These are phyloP conservation scores for Semnornis frantzii DNA, from an alignment of 2,113 vertebrate genomes.

Conservation along the genomic window DNA sequence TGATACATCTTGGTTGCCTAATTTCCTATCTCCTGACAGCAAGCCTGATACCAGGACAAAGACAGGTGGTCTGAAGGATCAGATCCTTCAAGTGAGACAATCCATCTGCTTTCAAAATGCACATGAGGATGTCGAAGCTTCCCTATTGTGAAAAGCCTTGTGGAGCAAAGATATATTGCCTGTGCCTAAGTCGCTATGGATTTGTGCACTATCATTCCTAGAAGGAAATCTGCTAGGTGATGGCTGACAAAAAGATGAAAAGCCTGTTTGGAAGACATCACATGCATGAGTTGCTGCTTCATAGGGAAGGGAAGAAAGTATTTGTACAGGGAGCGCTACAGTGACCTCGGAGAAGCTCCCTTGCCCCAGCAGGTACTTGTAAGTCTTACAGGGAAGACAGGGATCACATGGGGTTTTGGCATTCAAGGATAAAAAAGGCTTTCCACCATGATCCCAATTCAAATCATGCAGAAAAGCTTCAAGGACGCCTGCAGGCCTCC, in stretches of 20 bases:
- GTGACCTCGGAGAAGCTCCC: not conserved
- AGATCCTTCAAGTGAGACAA: not conserved
- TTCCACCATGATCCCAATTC: not conserved
- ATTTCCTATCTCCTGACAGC: not conserved
- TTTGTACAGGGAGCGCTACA: not conserved
- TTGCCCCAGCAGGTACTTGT: not conserved
- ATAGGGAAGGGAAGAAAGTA: not conserved
- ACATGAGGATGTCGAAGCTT: not conserved
- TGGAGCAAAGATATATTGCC: not conserved
- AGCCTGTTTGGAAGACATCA: not conserved
- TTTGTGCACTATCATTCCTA: slow-evolving; percentile 31
- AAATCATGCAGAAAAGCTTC: not conserved
- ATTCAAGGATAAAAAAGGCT: not conserved
- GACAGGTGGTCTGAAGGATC: not conserved
- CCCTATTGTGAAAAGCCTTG: not conserved
- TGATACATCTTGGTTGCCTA: slow-evolving; percentile 20
- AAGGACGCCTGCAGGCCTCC: not conserved
- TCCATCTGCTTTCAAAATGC: not conserved
- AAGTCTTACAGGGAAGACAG: not conserved
- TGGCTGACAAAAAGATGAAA: slow-evolving; percentile 12
- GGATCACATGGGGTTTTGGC: not conserved
- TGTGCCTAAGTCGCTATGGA: not conserved
- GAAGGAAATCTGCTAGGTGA: slow-evolving; percentile 34
- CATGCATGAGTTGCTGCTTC: not conserved
- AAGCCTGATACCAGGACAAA: not conserved